Percentiles rank a stretch among this genome's conserved stretches.
These are phyloP conservation scores for Tipula helvola DNA, from an alignment of 2,888 invertebrate species.

Conservation along the genomic window DNA sequence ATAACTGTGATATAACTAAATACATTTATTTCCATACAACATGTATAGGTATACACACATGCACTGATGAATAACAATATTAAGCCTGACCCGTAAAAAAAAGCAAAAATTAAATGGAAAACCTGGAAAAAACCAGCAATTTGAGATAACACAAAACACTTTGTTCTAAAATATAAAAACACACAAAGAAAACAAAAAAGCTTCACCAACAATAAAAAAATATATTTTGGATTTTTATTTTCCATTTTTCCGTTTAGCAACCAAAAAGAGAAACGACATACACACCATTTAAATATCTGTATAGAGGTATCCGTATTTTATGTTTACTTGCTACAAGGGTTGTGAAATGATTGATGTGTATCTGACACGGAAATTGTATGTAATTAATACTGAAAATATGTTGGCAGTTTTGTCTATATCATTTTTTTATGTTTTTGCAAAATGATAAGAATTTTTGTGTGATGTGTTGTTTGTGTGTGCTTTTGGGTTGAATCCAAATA, in stretches of 20 bases:
- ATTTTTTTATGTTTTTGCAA: neutral
- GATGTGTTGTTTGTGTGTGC: neutral
- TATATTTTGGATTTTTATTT: neutral
- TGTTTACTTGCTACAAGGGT: slow-evolving; percentile 4
- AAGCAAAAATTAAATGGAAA: neutral
- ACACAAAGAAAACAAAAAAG: neutral
- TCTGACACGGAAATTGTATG: neutral
- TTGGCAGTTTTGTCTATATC: neutral
- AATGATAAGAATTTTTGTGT: neutral
- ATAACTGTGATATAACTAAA: neutral
- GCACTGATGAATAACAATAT: neutral
- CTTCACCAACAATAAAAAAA: neutral
- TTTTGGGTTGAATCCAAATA: neutral
- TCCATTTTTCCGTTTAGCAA: neutral
- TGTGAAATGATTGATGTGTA: neutral
- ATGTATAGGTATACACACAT: neutral
- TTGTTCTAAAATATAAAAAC: neutral
- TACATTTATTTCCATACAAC: neutral
- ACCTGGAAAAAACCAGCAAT: neutral
- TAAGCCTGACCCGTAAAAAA: neutral
- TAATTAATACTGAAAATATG: neutral
- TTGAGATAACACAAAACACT: slow-evolving; percentile 4
- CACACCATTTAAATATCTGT: neutral
- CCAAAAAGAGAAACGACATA: neutral
- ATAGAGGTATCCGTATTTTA: neutral